Conservation (phyloP, 2,888 invertebrate genomes). For the Melolontha melolontha region DNA sequence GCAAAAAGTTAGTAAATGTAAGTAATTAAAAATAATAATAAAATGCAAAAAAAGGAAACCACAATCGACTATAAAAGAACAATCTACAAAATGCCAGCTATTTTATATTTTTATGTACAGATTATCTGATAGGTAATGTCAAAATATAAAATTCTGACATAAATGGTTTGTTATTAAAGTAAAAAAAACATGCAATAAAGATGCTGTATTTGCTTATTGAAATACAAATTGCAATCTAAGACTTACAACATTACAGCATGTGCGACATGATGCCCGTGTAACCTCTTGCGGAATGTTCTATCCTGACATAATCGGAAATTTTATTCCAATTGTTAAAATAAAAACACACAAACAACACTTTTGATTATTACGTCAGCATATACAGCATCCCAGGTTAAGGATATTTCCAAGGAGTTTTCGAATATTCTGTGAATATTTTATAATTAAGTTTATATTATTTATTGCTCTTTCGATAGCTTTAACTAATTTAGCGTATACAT, state of each 20-base stretch:
- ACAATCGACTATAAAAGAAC: slow-evolving; percentile 17
- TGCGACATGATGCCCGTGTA: slow-evolving; percentile 33
- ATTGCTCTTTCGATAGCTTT: too few relatives aligned
- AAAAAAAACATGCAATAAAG: slow-evolving; percentile 45
- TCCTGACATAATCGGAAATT: slow-evolving; percentile 34
- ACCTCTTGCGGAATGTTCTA: slow-evolving; percentile 37
- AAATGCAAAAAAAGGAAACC: slow-evolving; percentile 15
- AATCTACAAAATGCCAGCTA: slow-evolving; percentile 5
- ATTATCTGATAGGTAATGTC: neutral
- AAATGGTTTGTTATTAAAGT: neutral
- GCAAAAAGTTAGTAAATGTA: slow-evolving; percentile 50
- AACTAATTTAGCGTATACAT: too few relatives aligned
- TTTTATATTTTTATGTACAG: slow-evolving; percentile 8
- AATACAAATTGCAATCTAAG: slow-evolving; percentile 30
- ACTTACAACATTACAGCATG: slow-evolving; percentile 33
- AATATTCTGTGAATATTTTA: too few relatives aligned
- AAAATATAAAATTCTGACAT: slow-evolving; percentile 10
- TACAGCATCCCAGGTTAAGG: too few relatives aligned
- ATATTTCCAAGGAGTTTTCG: too few relatives aligned
- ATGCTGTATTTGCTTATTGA: slow-evolving; percentile 48
- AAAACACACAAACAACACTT: too few relatives aligned
- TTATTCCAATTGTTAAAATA: neutral
- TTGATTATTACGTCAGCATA: too few relatives aligned
- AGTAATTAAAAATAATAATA: slow-evolving; percentile 26
- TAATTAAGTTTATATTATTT: too few relatives aligned